Conservation (phyloP, 2,797 vertebrate species). For the Liparis tanakae region DNA sequence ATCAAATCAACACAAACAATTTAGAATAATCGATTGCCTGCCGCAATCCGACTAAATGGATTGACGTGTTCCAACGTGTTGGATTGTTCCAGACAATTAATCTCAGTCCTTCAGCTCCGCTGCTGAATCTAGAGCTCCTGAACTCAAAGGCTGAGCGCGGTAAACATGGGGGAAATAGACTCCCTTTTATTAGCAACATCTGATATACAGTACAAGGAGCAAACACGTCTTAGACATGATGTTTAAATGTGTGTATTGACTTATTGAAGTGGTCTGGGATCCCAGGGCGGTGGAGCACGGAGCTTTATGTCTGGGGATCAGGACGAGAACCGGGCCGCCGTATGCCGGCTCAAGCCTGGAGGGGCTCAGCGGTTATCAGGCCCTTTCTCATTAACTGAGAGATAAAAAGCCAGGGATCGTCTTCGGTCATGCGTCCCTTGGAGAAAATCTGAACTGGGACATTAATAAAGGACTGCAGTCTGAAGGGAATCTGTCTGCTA, state of each 20-base stretch:
- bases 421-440: constrained; percentile 66
- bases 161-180: neutral
- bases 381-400: constrained; percentile 76
- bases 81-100: constrained; percentile 30
- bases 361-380: constrained; percentile 72
- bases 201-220: constrained; percentile 44
- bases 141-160: neutral
- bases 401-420: constrained; percentile 73
- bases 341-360: constrained; percentile 62
- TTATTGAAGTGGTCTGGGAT: constrained; percentile 60
- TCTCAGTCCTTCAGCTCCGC: neutral
- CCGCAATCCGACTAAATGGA: constrained; percentile 1
- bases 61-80: constrained; percentile 13
- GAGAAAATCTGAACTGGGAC: constrained; percentile 70
- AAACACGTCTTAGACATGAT: constrained; percentile 60
- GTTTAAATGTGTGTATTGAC: constrained; percentile 74
- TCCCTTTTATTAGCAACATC: constrained; percentile 20
- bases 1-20: neutral
- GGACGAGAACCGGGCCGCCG: constrained; percentile 48
- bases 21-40: neutral
- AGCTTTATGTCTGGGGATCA: constrained; percentile 69
- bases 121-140: neutral
- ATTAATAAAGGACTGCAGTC: constrained; percentile 71
- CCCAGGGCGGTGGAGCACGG: constrained; percentile 52
- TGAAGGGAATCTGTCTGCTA: constrained; percentile 59